Percentiles rank a stretch among this genome's conserved stretches.
Evolutionary conservation across 2,113 vertebrate genomes (phyloP).

Genomic region (Lepisosteus osseus): DNA sequence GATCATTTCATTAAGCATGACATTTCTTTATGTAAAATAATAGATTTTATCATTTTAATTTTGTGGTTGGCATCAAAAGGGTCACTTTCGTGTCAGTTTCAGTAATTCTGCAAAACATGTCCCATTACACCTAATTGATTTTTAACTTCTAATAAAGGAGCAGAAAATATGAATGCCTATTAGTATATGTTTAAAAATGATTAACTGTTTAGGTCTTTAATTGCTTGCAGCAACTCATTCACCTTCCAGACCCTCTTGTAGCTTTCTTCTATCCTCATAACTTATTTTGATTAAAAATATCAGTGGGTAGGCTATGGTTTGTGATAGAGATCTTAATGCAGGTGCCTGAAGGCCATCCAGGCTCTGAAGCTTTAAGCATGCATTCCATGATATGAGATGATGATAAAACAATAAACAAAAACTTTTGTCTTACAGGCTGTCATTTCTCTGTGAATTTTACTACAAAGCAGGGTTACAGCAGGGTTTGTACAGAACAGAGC

Average conservation of each 20-base stretch:
- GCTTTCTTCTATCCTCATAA: slow-evolving; percentile 25
- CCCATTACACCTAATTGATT: too few relatives aligned
- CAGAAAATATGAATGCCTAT: too few relatives aligned
- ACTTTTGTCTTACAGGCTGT: slow-evolving; percentile 35
- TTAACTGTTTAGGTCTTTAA: slow-evolving; percentile 50
- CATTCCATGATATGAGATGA: slow-evolving; percentile 20
- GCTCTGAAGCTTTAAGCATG: slow-evolving; percentile 44
- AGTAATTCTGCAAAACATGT: too few relatives aligned
- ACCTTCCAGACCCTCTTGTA: slow-evolving; percentile 15
- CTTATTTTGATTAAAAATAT: slow-evolving; percentile 51
- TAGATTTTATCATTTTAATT: too few relatives aligned
- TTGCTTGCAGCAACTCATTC: slow-evolving; percentile 33
- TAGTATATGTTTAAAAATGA: slow-evolving; percentile 14
- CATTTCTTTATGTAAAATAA: too few relatives aligned
- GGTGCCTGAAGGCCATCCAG: slow-evolving; percentile 33
- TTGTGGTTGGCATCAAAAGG: too few relatives aligned
- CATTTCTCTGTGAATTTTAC: slow-evolving; percentile 53
- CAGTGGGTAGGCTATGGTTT: slow-evolving; percentile 38
- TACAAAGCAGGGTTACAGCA: slow-evolving; percentile 29
- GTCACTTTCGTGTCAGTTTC: too few relatives aligned
- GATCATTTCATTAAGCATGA: too few relatives aligned
- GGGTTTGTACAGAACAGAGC: too few relatives aligned
- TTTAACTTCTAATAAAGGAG: too few relatives aligned
- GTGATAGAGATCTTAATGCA: slow-evolving; percentile 21
- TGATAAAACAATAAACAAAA: slow-evolving; percentile 35